Base-by-base conservation (phyloP, 2,113 vertebrate genomes). In the Barbus barbus region DNA sequence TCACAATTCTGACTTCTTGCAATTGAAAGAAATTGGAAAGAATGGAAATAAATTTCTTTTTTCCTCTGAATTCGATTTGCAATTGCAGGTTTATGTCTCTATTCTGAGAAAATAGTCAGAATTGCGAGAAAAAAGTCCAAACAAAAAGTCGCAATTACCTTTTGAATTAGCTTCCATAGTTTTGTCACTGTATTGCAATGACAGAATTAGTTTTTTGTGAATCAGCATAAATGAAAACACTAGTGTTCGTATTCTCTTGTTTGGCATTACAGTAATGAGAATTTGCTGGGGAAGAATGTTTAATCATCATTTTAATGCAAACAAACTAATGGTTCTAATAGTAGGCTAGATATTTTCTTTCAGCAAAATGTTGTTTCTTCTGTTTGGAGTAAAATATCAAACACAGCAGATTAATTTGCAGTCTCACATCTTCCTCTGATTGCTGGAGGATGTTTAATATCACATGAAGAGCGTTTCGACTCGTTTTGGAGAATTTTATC, bases 401-500 rank as follows among this genome's bases (percentile, higher is more conserved):
- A 8, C 51, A 56, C 51, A 9, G 1, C 51, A 22, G 18, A 22
- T 56, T 56, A 22, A 56, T 56, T 56, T 56, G 2, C 51, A 3
- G 20, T n/a, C 53, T 56, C 20, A 1, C 20, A 56, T 56, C 51
- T 56, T 56, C 51, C 51, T 56, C 71, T 72, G 69, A 73, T 73
- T 14, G 71, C 33, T 14, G 71, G 71, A 73, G 69, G 38, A 56
- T n/a, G 53, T 56, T 56, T 56, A n/a, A 56, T 56, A 56, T 38
- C 61, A 86, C 81, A 86, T 86, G 77, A 90, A 89, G 89, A 94
- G 88, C 91, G 91, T 92, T 93, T 92, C 91, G n/a, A n/a, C n/a
- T n/a, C n/a, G n/a, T n/a, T n/a, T n/a, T 87, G 79, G 53, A 90
- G 80, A 85, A 85, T 92, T 93, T 90, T 93, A 93, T 94, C 93